These are phyloP conservation scores for Setipinna tenuifilis DNA, from an alignment of 2,797 vertebrate genomes.

Conservation along the genomic window DNA sequence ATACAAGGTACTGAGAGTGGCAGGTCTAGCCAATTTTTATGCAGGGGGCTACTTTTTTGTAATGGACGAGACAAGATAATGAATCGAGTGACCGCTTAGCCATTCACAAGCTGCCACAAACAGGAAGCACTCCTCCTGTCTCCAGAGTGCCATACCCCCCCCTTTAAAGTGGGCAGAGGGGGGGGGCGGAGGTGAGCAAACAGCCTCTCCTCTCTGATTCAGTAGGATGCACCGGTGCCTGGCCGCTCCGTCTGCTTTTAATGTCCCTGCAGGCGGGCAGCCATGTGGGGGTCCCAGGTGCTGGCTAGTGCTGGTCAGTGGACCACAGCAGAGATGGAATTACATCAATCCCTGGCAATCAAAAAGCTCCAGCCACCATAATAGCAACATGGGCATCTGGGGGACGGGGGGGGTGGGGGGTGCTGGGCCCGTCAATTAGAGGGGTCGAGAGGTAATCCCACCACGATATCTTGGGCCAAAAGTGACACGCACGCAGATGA, in stretches of 20 bases:
- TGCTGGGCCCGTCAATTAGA: slow-evolving; percentile 53
- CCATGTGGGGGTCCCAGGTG: slow-evolving; percentile 59
- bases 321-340: slow-evolving; percentile 58
- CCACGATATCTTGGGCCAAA: slow-evolving; percentile 53
- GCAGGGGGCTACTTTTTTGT: neutral
- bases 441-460: slow-evolving; percentile 42
- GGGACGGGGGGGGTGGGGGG: slow-evolving; percentile 46
- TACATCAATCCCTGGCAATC: slow-evolving; percentile 61
- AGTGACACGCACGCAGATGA: slow-evolving; percentile 28
- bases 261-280: slow-evolving; percentile 48
- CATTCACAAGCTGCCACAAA: neutral
- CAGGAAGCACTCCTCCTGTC: neutral
- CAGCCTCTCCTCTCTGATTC: slow-evolving; percentile 1
- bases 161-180: neutral
- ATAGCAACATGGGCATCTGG: slow-evolving; percentile 59
- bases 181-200: neutral
- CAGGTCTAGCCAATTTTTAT: neutral
- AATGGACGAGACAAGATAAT: neutral
- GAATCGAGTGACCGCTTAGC: slow-evolving; percentile 6
- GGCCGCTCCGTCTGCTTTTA: neutral
- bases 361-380: slow-evolving; percentile 58
- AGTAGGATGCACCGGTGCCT: neutral
- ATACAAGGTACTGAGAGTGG: neutral
- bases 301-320: slow-evolving; percentile 60
- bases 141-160: neutral